Base-by-base conservation (phyloP, 2,113 vertebrate species). In the Plecotus auritus region DNA sequence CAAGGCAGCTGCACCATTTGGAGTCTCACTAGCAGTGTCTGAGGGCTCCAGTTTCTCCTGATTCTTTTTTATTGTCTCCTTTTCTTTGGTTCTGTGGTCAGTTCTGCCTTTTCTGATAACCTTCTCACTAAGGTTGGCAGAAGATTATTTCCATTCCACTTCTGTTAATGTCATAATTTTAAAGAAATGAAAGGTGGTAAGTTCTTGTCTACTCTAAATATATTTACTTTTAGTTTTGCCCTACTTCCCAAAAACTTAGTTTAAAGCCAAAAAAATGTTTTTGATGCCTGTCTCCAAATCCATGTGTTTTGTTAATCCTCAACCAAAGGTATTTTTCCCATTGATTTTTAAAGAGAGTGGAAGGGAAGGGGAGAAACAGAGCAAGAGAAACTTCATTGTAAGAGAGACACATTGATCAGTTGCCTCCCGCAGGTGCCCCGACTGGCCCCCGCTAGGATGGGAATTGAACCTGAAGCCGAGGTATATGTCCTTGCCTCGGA, bases 1-100 rank as follows among this genome's bases (percentile, higher is more conserved):
- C 35, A 51, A 56, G 90, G 40, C 1, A 11, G 20, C 22, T 32
- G 26, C 13, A 37, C 59, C 67, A 59, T 87, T 90, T 47, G 47
- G 11, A 61, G 37, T 74, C 56, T 40, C 23, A 45, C 18, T 32
- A 30, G 51, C 26, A 14, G 18, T 28, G 6, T 69, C 12, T 45
- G 49, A 54, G 8, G 11, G 9, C 16, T 90, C 23, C 51, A 32
- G 2, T 90, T 89, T 87, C 35, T 92, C 70, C 51, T 40, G 32
- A 69, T 86, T 47, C 23, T 73, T 17, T 90, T 95, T 67, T 17
- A 82, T 85, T 81, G 22, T 74, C 23, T 40, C 84, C 12, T 88
- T 95, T 91, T 85, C 88, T 93, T 88, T 88, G 35, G 26, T 93
- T 54, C 89, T 56, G 5, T 76, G 85, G 59, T 81, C 61, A 84